A percentile compares a stretch with the other conserved stretches of the same genome.
phyloP scores from a whole-genome alignment of 2,888 invertebrate species.

The Acanthosepion esculentum region DNA sequence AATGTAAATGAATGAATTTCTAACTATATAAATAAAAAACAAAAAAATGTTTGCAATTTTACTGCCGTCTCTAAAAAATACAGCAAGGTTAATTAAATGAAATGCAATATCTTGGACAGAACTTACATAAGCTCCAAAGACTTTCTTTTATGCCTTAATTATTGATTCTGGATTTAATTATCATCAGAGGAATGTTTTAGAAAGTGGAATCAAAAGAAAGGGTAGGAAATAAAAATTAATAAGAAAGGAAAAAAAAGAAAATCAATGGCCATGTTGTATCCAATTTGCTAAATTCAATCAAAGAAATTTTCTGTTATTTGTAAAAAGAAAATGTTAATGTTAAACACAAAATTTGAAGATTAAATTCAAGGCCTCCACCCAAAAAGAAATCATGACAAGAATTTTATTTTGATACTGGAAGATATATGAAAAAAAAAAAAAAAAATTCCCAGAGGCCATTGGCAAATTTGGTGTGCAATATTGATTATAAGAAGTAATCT shows the following conservation, averaged over 20 bases:
- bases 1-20: too few species aligned
- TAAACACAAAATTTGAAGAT: constrained; percentile 33
- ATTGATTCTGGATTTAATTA: constrained; percentile 33
- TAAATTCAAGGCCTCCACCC: neutral
- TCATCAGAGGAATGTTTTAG: neutral
- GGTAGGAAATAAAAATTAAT: neutral
- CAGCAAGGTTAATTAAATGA: neutral
- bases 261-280: neutral
- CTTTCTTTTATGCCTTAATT: constrained; percentile 33
- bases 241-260: neutral
- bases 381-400: constrained; percentile 20
- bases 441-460: neutral
- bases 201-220: neutral
- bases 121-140: neutral
- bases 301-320: neutral
- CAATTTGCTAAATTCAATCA: neutral
- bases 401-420: neutral
- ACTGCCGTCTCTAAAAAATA: too few species aligned
- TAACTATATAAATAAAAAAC: too few species aligned
- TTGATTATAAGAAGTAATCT: neutral
- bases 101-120: neutral
- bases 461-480: neutral
- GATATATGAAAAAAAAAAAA: neutral
- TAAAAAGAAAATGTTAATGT: neutral
- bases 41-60: too few species aligned